Evolutionary conservation across 2,113 vertebrate genomes (phyloP).

Genomic region (Caranx melampygus): DNA sequence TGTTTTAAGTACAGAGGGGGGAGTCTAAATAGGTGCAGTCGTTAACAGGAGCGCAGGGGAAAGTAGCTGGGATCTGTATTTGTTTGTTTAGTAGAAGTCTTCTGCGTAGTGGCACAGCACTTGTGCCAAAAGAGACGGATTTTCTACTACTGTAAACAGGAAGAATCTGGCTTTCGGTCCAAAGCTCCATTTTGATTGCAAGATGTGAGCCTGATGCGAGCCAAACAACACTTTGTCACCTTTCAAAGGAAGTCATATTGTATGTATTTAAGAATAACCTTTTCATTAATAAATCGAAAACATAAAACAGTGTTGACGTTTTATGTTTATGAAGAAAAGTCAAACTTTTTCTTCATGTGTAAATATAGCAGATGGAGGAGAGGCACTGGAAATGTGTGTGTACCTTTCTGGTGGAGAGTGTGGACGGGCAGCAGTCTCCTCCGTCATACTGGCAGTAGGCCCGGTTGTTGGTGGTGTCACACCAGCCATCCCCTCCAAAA

Average conservation of each 20-base stretch:
- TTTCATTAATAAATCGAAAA: constrained; percentile 4
- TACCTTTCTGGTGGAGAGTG: constrained; percentile 96
- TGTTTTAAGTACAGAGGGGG: constrained; percentile 68
- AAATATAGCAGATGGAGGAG: constrained; percentile 8
- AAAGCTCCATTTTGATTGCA: constrained; percentile 41
- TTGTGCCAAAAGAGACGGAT: constrained; percentile 59
- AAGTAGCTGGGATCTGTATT: constrained; percentile 66
- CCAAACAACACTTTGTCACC: constrained; percentile 35
- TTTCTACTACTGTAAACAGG: constrained; percentile 76
- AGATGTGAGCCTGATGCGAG: constrained; percentile 21
- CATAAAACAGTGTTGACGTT: background rate
- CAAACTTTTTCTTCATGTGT: background rate
- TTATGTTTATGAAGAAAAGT: constrained; percentile 21
- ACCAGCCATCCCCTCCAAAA: constrained; percentile 97
- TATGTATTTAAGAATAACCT: background rate
- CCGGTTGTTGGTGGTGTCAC: constrained; percentile 97
- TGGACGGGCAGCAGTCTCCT: constrained; percentile 98
- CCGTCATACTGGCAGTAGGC: constrained; percentile 97
- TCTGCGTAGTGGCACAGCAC: constrained; percentile 43
- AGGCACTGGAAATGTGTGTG: constrained; percentile 19
- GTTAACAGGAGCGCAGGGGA: constrained; percentile 59
- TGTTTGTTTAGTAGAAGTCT: constrained; percentile 71
- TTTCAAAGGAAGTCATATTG: constrained; percentile 12
- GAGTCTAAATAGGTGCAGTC: constrained; percentile 62
- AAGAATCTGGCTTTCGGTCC: constrained; percentile 59